Evolutionary conservation across 1,140 invertebrate genomes (phyloP).

Genomic region (Ceratina calcarata): DNA sequence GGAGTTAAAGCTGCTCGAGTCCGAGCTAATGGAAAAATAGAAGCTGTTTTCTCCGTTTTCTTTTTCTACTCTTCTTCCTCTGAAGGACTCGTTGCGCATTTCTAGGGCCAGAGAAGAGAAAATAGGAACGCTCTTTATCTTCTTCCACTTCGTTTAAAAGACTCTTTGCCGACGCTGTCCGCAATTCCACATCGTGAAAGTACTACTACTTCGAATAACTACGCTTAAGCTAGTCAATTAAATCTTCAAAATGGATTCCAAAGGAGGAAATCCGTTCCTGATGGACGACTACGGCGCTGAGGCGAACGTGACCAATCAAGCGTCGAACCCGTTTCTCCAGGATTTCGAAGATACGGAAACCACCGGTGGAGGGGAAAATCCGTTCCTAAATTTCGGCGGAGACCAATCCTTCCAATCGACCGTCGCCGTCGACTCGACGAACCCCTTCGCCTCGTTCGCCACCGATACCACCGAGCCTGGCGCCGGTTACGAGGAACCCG

Average conservation of each 20-base stretch:
- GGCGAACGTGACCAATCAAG: constrained; percentile 72
- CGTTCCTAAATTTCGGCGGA: constrained; percentile 83
- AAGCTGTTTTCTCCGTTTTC: neutral
- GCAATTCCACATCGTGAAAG: neutral
- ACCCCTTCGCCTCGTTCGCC: constrained; percentile 83
- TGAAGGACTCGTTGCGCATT: neutral
- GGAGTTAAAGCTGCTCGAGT: constrained; percentile 83
- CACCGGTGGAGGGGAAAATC: constrained; percentile 76
- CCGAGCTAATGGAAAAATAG: constrained; percentile 78
- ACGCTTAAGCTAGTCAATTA: constrained; percentile 10
- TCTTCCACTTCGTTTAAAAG: neutral
- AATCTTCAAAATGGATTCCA: constrained; percentile 80
- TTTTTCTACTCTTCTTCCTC: neutral
- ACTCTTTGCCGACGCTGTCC: neutral
- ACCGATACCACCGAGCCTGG: constrained; percentile 61
- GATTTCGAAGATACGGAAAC: constrained; percentile 72
- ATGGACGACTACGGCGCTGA: constrained; percentile 83
- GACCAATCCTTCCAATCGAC: constrained; percentile 72
- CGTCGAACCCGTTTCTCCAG: constrained; percentile 88
- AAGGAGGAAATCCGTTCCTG: constrained; percentile 87
- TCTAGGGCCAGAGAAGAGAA: neutral
- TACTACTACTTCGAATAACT: neutral
- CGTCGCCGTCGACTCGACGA: constrained; percentile 77
- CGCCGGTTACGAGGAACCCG: constrained; percentile 33
- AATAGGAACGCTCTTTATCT: too few species aligned